Conservation (phyloP, 2,113 vertebrate species). For the Probosciger aterrimus region DNA sequence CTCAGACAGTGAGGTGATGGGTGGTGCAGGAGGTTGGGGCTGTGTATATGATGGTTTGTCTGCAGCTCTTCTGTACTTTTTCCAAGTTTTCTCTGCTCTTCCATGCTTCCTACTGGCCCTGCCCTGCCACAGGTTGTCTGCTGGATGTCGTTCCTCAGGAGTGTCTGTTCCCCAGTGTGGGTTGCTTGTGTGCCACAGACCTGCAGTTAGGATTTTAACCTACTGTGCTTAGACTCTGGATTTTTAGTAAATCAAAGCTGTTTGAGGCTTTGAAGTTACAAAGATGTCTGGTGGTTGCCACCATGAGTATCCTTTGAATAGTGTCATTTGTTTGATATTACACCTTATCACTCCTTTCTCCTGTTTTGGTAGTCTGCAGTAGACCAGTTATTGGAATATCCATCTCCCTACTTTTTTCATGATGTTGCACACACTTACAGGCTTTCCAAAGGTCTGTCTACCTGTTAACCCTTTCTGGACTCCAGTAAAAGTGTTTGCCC, state of each 20-base stretch:
- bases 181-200: neutral
- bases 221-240: neutral
- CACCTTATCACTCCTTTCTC: neutral
- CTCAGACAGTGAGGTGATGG: accelerated
- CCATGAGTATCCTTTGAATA: neutral
- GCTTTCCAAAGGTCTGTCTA: neutral
- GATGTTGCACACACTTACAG: neutral
- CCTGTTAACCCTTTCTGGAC: neutral
- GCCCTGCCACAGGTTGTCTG: neutral
- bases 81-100: neutral
- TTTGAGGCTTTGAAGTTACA: neutral
- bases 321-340: neutral
- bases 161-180: neutral
- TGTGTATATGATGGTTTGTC: neutral
- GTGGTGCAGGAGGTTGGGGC: neutral
- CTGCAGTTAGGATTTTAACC: neutral
- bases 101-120: neutral
- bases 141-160: neutral
- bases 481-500: neutral
- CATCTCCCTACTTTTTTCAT: neutral
- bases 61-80: neutral
- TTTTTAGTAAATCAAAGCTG: neutral
- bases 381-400: neutral
- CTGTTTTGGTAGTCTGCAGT: neutral
- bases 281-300: neutral